These are phyloP conservation scores for Macquaria ambigua DNA, from an alignment of 2,113 vertebrate genomes.

Conservation along the genomic window DNA sequence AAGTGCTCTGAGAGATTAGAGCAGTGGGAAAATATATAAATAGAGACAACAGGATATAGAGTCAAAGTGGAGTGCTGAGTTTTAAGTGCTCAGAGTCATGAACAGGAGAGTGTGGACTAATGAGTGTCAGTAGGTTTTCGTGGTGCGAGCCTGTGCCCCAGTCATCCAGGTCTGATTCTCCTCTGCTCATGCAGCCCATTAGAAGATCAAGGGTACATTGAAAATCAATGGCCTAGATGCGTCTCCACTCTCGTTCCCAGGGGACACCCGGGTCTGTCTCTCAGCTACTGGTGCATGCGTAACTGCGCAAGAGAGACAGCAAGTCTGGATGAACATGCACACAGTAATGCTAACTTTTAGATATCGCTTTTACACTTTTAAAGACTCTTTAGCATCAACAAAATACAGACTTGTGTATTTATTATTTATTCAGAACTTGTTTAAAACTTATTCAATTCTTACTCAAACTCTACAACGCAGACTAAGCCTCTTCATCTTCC, in stretches of 20 bases:
- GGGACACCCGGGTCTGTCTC: slow-evolving; percentile 37
- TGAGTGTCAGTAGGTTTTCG: slow-evolving; percentile 41
- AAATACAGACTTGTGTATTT: background rate
- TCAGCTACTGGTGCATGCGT: slow-evolving; percentile 44
- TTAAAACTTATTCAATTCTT: background rate
- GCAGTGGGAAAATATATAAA: slow-evolving; percentile 29
- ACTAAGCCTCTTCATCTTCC: background rate
- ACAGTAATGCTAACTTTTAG: slow-evolving; percentile 1
- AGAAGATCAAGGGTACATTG: slow-evolving; percentile 62
- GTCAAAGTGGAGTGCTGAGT: slow-evolving; percentile 36
- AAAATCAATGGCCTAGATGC: slow-evolving; percentile 76
- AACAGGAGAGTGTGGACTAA: slow-evolving; percentile 30
- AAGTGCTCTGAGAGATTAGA: slow-evolving; percentile 47
- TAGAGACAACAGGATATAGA: slow-evolving; percentile 31
- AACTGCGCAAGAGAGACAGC: slow-evolving; percentile 45
- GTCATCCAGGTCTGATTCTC: slow-evolving; percentile 36
- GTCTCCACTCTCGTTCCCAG: slow-evolving; percentile 41
- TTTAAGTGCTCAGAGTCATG: slow-evolving; percentile 39
- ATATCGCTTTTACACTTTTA: background rate
- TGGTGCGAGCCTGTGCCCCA: slow-evolving; percentile 14
- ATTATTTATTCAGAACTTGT: background rate
- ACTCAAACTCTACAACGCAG: background rate
- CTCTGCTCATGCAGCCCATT: slow-evolving; percentile 58
- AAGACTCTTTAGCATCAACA: background rate
- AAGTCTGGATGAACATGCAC: slow-evolving; percentile 40